Evolutionary conservation across 2,888 invertebrate genomes (phyloP).

Genomic region (Nemotelus pantherinus): DNA sequence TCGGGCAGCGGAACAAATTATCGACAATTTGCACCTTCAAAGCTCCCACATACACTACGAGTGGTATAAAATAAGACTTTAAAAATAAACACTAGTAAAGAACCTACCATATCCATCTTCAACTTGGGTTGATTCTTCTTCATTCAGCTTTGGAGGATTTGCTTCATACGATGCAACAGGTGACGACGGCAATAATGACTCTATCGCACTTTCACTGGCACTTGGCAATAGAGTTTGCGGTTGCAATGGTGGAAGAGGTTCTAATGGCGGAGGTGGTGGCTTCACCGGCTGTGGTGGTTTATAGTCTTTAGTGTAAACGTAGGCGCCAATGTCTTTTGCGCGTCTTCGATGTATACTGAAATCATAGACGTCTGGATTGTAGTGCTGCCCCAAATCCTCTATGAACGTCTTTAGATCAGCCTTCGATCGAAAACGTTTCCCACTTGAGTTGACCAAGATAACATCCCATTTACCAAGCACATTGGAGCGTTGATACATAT

Average conservation of each 20-base stretch:
- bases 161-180: not conserved
- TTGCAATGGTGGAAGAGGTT: slow-evolving; percentile 20
- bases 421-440: slow-evolving; percentile 71
- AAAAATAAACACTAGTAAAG: not conserved
- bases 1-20: slow-evolving; percentile 76
- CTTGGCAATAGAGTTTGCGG: slow-evolving; percentile 1
- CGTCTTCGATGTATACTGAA: slow-evolving; percentile 69
- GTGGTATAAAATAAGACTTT: not conserved
- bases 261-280: slow-evolving; percentile 22
- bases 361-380: slow-evolving; percentile 70
- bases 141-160: not conserved
- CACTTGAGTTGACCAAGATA: slow-evolving; percentile 73
- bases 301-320: slow-evolving; percentile 62
- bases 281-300: slow-evolving; percentile 56
- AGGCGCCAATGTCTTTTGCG: slow-evolving; percentile 64
- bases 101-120: slow-evolving; percentile 60
- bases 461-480: slow-evolving; percentile 84
- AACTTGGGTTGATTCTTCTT: slow-evolving; percentile 47
- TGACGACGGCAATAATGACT: slow-evolving; percentile 37
- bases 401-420: slow-evolving; percentile 67
- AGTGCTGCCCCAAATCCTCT: slow-evolving; percentile 63
- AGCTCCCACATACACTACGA: slow-evolving; percentile 68
- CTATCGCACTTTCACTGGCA: slow-evolving; percentile 22
- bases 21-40: slow-evolving; percentile 76
- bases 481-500: slow-evolving; percentile 77